A percentile compares a stretch with the other conserved stretches of the same genome.
These are phyloP conservation scores for Lycocorax pyrrhopterus DNA, from an alignment of 2,113 vertebrate species.

Conservation along the genomic window DNA sequence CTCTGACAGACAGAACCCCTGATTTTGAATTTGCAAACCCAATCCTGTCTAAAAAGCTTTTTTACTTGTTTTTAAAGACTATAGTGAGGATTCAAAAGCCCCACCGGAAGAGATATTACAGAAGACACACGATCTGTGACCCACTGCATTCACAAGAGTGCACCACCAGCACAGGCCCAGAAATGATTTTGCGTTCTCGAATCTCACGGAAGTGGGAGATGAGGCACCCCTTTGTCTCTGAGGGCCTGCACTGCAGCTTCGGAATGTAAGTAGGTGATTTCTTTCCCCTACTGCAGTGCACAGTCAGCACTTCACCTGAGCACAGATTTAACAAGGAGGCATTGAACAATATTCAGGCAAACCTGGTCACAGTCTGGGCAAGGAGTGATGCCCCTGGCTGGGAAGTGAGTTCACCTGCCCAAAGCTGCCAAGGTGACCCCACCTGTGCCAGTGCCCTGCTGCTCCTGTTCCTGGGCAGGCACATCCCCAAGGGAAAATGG, in stretches of 20 bases:
- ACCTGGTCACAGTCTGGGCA: neutral
- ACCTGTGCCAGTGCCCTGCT: neutral
- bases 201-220: neutral
- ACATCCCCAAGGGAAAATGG: neutral
- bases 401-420: neutral
- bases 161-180: neutral
- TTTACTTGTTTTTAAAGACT: neutral
- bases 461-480: neutral
- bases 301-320: neutral
- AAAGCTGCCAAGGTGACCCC: neutral
- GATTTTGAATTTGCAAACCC: neutral
- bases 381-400: neutral
- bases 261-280: neutral
- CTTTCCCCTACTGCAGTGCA: neutral
- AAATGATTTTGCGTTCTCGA: neutral
- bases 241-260: fast-evolving
- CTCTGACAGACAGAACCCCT: neutral
- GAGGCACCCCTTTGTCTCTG: neutral
- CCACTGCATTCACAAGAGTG: neutral
- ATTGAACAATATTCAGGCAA: neutral
- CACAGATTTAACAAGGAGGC: neutral
- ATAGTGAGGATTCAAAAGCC: neutral
- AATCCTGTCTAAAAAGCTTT: neutral
- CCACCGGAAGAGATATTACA: neutral
- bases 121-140: neutral